Conservation (phyloP, 2,797 vertebrate species). For the Paramormyrops hopkinsi region DNA sequence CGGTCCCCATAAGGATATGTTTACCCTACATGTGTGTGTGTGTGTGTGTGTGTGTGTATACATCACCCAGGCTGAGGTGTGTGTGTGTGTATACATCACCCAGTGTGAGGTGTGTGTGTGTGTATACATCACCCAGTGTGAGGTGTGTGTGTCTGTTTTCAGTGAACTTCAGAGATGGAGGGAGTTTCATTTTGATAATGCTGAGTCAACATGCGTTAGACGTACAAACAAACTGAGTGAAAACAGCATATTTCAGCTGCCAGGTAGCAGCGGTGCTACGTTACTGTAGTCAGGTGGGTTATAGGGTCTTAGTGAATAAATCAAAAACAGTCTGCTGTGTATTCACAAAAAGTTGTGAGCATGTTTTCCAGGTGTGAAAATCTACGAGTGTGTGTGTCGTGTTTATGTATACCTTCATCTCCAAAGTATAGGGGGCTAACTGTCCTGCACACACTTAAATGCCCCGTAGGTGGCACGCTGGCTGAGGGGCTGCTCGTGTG, state of each 20-base stretch:
- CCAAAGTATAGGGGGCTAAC: not conserved
- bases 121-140: not conserved
- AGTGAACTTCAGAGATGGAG: not conserved
- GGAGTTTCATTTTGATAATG: not conserved
- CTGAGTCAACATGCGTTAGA: not conserved
- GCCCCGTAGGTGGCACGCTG: not conserved
- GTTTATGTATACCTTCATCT: constrained; percentile 25
- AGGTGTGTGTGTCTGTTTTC: not conserved
- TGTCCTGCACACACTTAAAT: not conserved
- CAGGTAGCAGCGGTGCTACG: not conserved
- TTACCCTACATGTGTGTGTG: not conserved
- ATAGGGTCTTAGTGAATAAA: not conserved
- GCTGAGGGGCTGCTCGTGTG: not conserved
- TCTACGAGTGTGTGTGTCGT: constrained; percentile 24
- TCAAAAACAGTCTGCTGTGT: not conserved
- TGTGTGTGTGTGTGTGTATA: not conserved
- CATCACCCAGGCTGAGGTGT: not conserved
- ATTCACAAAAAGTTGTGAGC: constrained; percentile 3
- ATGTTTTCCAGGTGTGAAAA: constrained; percentile 25
- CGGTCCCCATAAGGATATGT: no score
- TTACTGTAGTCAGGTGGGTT: not conserved
- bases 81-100: not conserved
- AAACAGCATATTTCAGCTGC: not conserved
- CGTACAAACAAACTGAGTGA: not conserved
- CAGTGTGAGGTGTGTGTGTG: not conserved